Base-by-base conservation (phyloP, 2,888 invertebrate genomes). In the Phlogophora meticulosa region DNA sequence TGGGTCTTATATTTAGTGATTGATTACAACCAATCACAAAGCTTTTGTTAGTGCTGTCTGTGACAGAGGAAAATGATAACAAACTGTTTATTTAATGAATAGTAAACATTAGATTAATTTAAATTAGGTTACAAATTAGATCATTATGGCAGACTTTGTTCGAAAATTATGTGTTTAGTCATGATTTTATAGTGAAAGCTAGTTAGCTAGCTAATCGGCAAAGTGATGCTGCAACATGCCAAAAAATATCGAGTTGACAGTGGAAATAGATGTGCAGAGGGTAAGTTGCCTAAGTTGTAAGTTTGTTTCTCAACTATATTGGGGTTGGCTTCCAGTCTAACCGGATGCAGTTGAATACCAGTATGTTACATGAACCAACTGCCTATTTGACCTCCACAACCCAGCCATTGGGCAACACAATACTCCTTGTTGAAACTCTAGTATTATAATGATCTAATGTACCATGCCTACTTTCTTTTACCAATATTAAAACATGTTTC, bases 241-340 rank as follows among this genome's bases (percentile, higher is more conserved):
- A 72, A 96, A 96, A 93, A 93, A 94, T 69, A 96, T 96, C 77
- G 95, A 96, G 85, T 91, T 96, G 68, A 96, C 96, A 82, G 94
- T 96, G 63, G 96, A 96, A 92, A 88, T 97, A 62, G 94, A 96
- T 80, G 85, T 97, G 43, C 96, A 96, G 87, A 96, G 92, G 83
- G 96, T 96, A 89, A 89, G 91, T 89, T 55, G 22, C 22, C 32
- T 45, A 11, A 34, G 13, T 38, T n/a, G 32, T 34, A 1, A n/a
- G n/a, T n/a, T n/a, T n/a, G n/a, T n/a, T n/a, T n/a, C n/a, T n/a
- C n/a, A n/a, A n/a, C n/a, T n/a, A n/a, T n/a, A n/a, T n/a, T n/a
- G n/a, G n/a, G n/a, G n/a, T n/a, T n/a, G n/a, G n/a, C n/a, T n/a
- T n/a, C n/a, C n/a, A n/a, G n/a, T n/a, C n/a, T n/a, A n/a, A n/a